phyloP scores from a whole-genome alignment of 2,888 invertebrate genomes.

The Polydrusus pterygomalis region DNA sequence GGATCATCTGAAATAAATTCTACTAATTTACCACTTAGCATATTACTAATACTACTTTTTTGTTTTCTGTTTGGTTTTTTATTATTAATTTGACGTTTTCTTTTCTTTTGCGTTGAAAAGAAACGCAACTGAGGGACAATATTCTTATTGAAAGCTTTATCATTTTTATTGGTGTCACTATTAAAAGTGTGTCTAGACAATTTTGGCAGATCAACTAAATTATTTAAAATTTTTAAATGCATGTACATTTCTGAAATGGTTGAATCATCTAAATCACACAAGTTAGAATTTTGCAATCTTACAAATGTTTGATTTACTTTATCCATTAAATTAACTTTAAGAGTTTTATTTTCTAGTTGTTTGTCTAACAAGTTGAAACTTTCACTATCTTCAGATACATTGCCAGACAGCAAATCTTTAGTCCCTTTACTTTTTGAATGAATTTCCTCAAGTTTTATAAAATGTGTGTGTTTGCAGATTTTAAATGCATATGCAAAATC shows the following conservation, averaged over 20 bases:
- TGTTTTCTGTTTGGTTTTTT: slow-evolving; percentile 16
- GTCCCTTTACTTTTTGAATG: neutral
- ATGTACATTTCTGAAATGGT: slow-evolving; percentile 15
- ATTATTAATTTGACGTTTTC: too few species aligned
- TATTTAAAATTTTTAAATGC: slow-evolving; percentile 21
- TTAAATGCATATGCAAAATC: slow-evolving; percentile 5
- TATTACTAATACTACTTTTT: slow-evolving; percentile 1
- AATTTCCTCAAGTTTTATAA: neutral
- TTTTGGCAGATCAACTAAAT: slow-evolving; percentile 16
- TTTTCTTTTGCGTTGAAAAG: slow-evolving; percentile 4
- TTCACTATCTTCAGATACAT: neutral
- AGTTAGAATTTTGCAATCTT: slow-evolving; percentile 16
- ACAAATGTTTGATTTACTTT: slow-evolving; percentile 25
- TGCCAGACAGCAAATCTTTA: neutral
- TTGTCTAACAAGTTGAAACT: neutral
- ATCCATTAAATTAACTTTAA: slow-evolving; percentile 17
- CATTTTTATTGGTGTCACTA: neutral
- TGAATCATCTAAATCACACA: slow-evolving; percentile 19
- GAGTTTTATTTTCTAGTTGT: neutral
- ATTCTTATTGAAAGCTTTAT: slow-evolving; percentile 16
- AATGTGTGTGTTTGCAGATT: slow-evolving; percentile 34
- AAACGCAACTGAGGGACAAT: slow-evolving; percentile 20
- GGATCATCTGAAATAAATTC: too few species aligned
- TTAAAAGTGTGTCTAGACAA: slow-evolving; percentile 2
- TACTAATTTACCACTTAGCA: too few species aligned